Evolutionary conservation across 2,113 vertebrate species (phyloP).

Genomic region (Corydoras maculifer): DNA sequence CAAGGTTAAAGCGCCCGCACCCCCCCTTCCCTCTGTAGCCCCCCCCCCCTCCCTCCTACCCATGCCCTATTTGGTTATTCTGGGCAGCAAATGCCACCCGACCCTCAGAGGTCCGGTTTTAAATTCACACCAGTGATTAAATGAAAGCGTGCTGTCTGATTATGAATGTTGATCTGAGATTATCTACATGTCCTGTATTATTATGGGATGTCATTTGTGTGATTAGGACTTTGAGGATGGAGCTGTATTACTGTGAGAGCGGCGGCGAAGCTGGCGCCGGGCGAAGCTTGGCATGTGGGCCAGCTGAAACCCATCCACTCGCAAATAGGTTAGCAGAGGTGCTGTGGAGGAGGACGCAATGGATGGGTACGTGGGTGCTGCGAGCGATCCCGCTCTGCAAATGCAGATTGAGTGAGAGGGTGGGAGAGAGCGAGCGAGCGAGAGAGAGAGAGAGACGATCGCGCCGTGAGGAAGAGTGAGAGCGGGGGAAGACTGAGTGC

Average conservation of each 20-base stretch:
- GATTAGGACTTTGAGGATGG: too few relatives aligned
- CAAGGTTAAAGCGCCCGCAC: conserved; percentile 62
- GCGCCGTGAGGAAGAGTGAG: conserved; percentile 6
- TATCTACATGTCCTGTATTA: too few relatives aligned
- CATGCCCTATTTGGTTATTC: conserved; percentile 55
- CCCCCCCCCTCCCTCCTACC: conserved; percentile 27
- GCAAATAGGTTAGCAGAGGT: conserved; percentile 33
- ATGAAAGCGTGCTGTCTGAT: conserved; percentile 43
- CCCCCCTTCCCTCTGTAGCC: too few relatives aligned
- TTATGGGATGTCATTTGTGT: neutral
- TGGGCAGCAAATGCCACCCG: conserved; percentile 37
- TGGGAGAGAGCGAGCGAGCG: conserved; percentile 10
- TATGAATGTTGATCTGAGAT: neutral
- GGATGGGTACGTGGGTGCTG: conserved; percentile 40
- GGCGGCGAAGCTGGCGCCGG: too few relatives aligned
- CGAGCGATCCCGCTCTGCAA: conserved; percentile 22
- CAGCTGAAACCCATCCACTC: conserved; percentile 32
- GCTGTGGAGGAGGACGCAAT: conserved; percentile 34
- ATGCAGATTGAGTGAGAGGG: conserved; percentile 24
- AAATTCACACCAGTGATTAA: conserved; percentile 53
- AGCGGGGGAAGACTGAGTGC: conserved; percentile 28
- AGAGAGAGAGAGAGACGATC: conserved; percentile 7
- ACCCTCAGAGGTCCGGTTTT: conserved; percentile 40
- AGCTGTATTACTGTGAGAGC: neutral
- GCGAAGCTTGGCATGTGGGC: conserved; percentile 25